Evolutionary conservation across 2,888 invertebrate species (phyloP).

Genomic region (Lepidochrysops patricia): DNA sequence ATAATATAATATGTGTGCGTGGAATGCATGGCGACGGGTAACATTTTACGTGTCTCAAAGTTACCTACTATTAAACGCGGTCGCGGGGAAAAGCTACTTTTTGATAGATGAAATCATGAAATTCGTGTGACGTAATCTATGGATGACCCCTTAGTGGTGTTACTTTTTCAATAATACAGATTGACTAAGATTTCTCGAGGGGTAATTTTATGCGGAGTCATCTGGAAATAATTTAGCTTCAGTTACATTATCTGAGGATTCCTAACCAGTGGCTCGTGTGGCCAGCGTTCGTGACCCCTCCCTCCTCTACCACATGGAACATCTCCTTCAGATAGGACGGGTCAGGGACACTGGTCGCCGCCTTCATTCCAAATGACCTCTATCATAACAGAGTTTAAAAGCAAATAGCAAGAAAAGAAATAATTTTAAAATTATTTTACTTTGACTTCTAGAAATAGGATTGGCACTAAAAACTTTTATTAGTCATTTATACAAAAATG

Average conservation of each 20-base stretch:
- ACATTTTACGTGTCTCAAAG: too few species aligned
- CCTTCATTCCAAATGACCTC: conserved; percentile 2
- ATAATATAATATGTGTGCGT: too few species aligned
- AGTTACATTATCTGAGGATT: conserved; percentile 56
- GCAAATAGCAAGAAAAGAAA: neutral
- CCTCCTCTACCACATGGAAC: conserved; percentile 8
- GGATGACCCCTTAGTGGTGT: too few species aligned
- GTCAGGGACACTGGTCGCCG: conserved; percentile 20
- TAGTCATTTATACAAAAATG: too few species aligned
- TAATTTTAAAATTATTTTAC: neutral
- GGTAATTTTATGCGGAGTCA: conserved; percentile 28
- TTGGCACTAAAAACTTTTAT: too few species aligned
- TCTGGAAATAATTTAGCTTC: conserved; percentile 42
- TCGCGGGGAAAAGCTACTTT: too few species aligned
- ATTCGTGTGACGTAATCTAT: too few species aligned
- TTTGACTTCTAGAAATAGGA: neutral
- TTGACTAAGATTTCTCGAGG: neutral
- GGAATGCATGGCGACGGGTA: too few species aligned
- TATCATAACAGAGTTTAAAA: conserved; percentile 7
- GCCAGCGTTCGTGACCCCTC: conserved; percentile 36
- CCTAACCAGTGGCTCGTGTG: conserved; percentile 44
- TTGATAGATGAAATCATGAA: too few species aligned
- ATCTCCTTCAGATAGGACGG: conserved; percentile 19
- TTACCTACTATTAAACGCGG: too few species aligned
- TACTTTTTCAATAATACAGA: too few species aligned